Conservation (phyloP, 1,140 invertebrate genomes). For the Polypedilum pembai region DNA sequence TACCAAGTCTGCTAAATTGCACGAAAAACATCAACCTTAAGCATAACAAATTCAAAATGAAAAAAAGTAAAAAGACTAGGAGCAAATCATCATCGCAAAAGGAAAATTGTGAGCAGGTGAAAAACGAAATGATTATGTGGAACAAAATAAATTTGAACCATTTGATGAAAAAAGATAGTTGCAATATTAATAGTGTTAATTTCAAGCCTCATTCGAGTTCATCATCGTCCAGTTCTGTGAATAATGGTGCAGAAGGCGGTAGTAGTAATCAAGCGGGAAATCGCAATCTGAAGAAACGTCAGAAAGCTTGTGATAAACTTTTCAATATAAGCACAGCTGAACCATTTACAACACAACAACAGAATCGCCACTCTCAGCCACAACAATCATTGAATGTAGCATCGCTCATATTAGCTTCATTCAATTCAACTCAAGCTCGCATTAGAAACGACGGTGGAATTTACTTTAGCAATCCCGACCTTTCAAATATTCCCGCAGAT, state of each 20-base stretch:
- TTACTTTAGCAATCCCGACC: conserved; percentile 14
- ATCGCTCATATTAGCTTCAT: not conserved
- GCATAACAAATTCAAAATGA: conserved; percentile 9
- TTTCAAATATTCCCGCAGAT: not conserved
- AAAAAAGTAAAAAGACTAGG: not conserved
- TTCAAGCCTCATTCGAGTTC: conserved; percentile 1
- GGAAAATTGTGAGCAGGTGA: not conserved
- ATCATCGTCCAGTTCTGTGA: conserved; percentile 2
- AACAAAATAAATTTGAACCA: conserved; percentile 10
- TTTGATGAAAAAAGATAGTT: conserved; percentile 25
- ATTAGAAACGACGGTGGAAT: not conserved
- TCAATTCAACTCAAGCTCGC: not conserved
- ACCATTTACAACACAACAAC: not conserved
- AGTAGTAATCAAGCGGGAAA: not conserved
- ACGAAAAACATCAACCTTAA: conserved; percentile 18
- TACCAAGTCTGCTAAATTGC: not conserved
- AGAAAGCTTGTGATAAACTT: not conserved
- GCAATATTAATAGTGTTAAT: conserved; percentile 23
- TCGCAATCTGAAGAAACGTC: not conserved
- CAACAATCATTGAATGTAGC: not conserved
- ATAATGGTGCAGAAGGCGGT: not conserved
- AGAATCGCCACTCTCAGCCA: not conserved
- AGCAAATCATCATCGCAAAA: not conserved
- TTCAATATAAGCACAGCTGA: not conserved
- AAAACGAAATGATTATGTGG: not conserved